Evolutionary conservation across 2,113 vertebrate genomes (phyloP).

Genomic region (Macquaria australasica): DNA sequence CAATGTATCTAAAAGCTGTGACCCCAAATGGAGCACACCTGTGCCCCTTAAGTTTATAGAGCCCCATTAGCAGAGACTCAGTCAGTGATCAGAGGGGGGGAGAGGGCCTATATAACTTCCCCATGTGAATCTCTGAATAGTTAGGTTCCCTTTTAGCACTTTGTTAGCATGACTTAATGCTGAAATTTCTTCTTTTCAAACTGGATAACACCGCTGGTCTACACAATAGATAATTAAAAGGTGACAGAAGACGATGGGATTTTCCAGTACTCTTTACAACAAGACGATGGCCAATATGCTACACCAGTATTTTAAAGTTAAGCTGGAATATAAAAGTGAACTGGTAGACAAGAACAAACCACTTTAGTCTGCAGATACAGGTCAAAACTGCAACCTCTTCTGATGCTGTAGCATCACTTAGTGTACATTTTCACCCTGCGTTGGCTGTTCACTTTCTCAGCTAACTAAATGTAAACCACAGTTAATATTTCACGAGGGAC

Average conservation of each 20-base stretch:
- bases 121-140: slow-evolving; percentile 49
- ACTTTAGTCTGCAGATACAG: slow-evolving; percentile 56
- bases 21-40: slow-evolving; percentile 78
- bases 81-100: slow-evolving; percentile 53
- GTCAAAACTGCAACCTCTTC: slow-evolving; percentile 68
- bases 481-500: slow-evolving; percentile 78
- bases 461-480: slow-evolving; percentile 73
- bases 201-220: slow-evolving; percentile 16
- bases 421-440: slow-evolving; percentile 38
- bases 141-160: slow-evolving; percentile 33
- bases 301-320: slow-evolving; percentile 15
- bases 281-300: background rate
- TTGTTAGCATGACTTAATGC: slow-evolving; percentile 55
- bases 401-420: slow-evolving; percentile 62
- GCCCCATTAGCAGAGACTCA: slow-evolving; percentile 68
- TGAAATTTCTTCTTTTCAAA: slow-evolving; percentile 46
- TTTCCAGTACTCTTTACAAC: slow-evolving; percentile 4
- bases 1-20: slow-evolving; percentile 68
- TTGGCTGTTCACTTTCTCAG: slow-evolving; percentile 57
- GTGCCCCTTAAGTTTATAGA: slow-evolving; percentile 77
- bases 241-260: background rate
- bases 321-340: slow-evolving; percentile 36
- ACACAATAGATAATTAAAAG: slow-evolving; percentile 9
- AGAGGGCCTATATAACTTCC: slow-evolving; percentile 47
- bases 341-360: slow-evolving; percentile 45